Evolutionary conservation across 2,888 invertebrate genomes (phyloP).

Genomic region (Argyresthia albistria): DNA sequence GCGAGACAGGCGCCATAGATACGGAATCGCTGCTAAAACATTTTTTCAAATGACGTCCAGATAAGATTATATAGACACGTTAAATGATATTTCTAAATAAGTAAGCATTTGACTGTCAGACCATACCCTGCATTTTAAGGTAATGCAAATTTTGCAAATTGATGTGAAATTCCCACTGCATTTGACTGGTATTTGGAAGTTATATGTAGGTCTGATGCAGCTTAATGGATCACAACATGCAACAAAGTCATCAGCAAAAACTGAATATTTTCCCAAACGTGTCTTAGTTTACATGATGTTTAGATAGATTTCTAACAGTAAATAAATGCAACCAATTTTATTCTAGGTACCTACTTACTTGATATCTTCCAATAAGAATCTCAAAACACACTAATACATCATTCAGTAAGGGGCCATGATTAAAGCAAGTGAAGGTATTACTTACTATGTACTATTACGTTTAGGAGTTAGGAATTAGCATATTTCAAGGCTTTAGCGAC

Average conservation of each 20-base stretch:
- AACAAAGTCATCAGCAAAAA: neutral
- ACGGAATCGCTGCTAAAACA: no score
- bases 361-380: no score
- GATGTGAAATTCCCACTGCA: neutral
- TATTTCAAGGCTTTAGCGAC: constrained; percentile 31
- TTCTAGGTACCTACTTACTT: no score
- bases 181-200: neutral
- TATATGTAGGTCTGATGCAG: neutral
- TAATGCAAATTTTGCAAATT: neutral
- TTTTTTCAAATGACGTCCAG: no score
- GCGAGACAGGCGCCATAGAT: neutral
- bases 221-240: neutral
- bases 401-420: neutral
- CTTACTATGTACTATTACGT: constrained; percentile 27
- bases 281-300: no score
- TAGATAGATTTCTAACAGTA: no score
- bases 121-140: neutral
- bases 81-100: no score
- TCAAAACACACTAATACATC: no score
- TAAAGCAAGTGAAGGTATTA: constrained; percentile 21
- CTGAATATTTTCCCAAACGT: neutral
- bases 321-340: no score
- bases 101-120: no score
- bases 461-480: constrained; percentile 25
- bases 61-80: no score